These are phyloP conservation scores for Podarcis muralis DNA, from an alignment of 2,113 vertebrate species.

Conservation along the genomic window DNA sequence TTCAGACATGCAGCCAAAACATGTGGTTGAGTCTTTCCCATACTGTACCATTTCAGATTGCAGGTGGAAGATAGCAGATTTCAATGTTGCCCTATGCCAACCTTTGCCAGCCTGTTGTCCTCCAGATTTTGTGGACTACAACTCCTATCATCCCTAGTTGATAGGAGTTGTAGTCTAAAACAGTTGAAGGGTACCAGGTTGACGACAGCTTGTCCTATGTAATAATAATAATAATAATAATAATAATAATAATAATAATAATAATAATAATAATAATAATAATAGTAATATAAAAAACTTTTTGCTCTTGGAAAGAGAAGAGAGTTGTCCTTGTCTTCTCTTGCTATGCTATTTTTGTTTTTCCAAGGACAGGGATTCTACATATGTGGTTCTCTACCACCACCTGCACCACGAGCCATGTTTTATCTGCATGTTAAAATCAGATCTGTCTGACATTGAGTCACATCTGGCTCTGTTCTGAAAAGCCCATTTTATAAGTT, in stretches of 20 bases:
- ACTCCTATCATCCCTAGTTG: no score
- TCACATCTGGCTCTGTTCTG: neutral
- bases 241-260: accelerated
- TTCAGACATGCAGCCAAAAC: neutral
- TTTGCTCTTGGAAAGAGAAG: neutral
- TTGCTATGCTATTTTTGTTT: neutral
- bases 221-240: no score
- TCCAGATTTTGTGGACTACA: no score
- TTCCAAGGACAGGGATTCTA: neutral
- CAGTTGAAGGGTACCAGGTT: no score
- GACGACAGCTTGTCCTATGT: no score
- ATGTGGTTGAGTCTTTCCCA: neutral
- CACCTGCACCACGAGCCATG: neutral
- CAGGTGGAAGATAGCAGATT: neutral
- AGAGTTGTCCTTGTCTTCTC: no score
- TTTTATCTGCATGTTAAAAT: neutral
- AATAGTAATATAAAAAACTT: no score
- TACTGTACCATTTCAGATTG: neutral
- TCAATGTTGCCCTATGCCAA: neutral
- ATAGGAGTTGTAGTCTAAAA: no score
- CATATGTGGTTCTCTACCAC: neutral
- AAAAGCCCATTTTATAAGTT: neutral
- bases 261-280: accelerated
- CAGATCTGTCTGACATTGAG: neutral
- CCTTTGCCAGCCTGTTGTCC: no score